A percentile compares a stretch with the other conserved stretches of the same genome.
Conservation (phyloP, 2,113 vertebrate genomes). For the Gobius niger region DNA sequence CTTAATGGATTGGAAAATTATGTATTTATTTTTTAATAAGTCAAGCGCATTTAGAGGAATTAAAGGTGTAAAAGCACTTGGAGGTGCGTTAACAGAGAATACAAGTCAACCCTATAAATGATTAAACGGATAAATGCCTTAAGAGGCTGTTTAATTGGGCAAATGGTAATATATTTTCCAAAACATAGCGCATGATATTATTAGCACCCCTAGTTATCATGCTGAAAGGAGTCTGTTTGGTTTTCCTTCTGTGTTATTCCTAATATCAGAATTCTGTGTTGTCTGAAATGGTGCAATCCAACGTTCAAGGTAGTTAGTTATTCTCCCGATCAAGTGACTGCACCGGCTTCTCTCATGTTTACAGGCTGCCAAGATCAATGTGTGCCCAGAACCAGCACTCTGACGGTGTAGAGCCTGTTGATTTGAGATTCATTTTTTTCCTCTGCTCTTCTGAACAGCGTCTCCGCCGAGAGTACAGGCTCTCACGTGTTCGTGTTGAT, state of each 20-base stretch:
- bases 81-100: conserved; percentile 22
- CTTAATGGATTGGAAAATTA: not conserved
- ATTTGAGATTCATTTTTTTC: conserved; percentile 27
- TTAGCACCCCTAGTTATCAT: conserved; percentile 18
- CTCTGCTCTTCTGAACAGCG: conserved; percentile 27
- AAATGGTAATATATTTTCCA: conserved; percentile 30
- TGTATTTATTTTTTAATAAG: conserved; percentile 14
- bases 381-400: conserved; percentile 5
- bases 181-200: conserved; percentile 33
- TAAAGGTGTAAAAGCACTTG: conserved; percentile 3
- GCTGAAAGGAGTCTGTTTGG: not conserved
- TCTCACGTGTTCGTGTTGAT: conserved; percentile 34
- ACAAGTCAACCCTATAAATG: not conserved
- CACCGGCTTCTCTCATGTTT: not conserved
- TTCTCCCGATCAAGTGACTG: not conserved
- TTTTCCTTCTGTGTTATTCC: not conserved
- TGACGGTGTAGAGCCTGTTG: conserved; percentile 1
- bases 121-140: conserved; percentile 16
- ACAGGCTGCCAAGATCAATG: conserved; percentile 16
- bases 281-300: not conserved
- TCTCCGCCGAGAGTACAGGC: conserved; percentile 4
- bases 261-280: not conserved
- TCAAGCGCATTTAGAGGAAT: not conserved
- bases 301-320: not conserved
- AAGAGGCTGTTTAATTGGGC: conserved; percentile 24